Evolutionary conservation across 2,113 vertebrate species (phyloP).

Genomic region (Cyprinodon brontotheroides): DNA sequence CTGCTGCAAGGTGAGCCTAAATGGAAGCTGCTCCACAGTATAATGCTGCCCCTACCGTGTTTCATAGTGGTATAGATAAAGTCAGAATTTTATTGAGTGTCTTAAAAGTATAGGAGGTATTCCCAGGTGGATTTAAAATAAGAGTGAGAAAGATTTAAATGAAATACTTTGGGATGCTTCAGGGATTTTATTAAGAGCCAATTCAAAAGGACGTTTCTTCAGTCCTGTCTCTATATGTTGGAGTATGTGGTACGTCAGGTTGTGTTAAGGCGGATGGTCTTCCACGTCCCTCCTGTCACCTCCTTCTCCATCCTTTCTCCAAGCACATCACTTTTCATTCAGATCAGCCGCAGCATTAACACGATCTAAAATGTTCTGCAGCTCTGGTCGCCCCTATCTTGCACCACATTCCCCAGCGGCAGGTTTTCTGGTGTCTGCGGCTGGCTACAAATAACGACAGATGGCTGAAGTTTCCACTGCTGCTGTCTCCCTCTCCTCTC

Average conservation of each 20-base stretch:
- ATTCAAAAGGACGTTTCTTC: background rate
- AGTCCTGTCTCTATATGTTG: background rate
- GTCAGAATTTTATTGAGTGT: too few relatives aligned
- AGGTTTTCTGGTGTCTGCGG: slow-evolving; percentile 56
- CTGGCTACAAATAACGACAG: slow-evolving; percentile 63
- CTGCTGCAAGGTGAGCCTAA: too few relatives aligned
- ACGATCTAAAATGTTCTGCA: slow-evolving; percentile 24
- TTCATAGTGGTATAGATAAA: too few relatives aligned
- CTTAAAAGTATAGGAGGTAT: background rate
- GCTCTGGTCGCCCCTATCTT: slow-evolving; percentile 11
- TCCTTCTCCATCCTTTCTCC: background rate
- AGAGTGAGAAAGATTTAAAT: too few relatives aligned
- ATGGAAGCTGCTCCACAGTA: too few relatives aligned
- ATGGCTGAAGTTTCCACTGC: slow-evolving; percentile 50
- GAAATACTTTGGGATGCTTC: background rate
- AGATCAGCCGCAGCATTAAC: background rate
- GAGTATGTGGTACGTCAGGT: background rate
- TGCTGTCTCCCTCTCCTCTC: slow-evolving; percentile 48
- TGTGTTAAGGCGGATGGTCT: background rate
- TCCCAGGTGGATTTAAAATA: background rate
- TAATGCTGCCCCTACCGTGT: too few relatives aligned
- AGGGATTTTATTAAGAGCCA: background rate
- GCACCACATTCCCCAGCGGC: slow-evolving; percentile 53
- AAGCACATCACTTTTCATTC: slow-evolving; percentile 5
- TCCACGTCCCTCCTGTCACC: background rate